Evolutionary conservation across 1,140 invertebrate genomes (phyloP).

Genomic region (Papilio glaucus): DNA sequence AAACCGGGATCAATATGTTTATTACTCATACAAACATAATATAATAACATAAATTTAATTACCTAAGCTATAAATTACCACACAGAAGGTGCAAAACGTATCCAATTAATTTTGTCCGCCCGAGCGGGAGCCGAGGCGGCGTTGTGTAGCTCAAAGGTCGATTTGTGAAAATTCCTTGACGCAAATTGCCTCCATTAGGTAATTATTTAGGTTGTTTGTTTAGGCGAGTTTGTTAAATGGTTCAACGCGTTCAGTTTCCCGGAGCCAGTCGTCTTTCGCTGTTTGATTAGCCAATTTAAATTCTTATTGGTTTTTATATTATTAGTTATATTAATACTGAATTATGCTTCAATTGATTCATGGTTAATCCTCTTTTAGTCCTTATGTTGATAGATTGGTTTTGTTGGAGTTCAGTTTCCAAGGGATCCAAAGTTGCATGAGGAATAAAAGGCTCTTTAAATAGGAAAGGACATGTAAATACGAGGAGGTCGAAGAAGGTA

Average conservation of each 20-base stretch:
- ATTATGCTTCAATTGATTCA: neutral
- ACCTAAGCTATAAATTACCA: slow-evolving; percentile 19
- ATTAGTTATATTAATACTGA: neutral
- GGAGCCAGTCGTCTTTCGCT: neutral
- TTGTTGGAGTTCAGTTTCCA: no score
- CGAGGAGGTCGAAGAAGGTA: no score
- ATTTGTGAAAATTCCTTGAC: slow-evolving; percentile 27
- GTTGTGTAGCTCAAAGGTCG: slow-evolving; percentile 9
- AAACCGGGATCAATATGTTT: no score
- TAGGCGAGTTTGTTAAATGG: slow-evolving; percentile 29
- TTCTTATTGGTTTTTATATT: neutral
- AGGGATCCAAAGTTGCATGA: no score
- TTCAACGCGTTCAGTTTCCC: neutral
- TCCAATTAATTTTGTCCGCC: slow-evolving; percentile 20
- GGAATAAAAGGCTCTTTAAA: no score
- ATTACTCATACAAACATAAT: no score
- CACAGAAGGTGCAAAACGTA: slow-evolving; percentile 23
- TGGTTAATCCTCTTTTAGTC: no score
- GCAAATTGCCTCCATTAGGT: slow-evolving; percentile 32
- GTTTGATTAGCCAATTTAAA: neutral
- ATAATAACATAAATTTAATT: slow-evolving; percentile 1
- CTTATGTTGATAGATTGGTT: no score
- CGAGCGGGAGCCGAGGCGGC: neutral
- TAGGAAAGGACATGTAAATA: no score
- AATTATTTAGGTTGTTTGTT: slow-evolving; percentile 36